Evolutionary conservation across 2,888 invertebrate species (phyloP), one percentile per base, ranked within the genome.

Genomic region (Altica lythri): DNA sequence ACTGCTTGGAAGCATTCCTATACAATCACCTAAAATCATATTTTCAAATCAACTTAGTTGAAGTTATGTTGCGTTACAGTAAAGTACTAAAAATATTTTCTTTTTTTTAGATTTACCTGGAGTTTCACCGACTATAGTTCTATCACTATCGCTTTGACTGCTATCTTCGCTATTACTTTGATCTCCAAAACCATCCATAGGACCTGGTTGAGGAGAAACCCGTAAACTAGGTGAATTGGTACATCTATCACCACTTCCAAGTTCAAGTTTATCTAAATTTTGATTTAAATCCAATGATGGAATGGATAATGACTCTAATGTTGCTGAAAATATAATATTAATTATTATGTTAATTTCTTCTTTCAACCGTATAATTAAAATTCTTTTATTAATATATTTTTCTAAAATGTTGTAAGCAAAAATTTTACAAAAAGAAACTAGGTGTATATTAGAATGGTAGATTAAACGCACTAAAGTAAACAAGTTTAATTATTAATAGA

Each of bases 101-200:
- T 14, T 37, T 12, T 43, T 6, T 34, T 9, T 17, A 14, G 3
- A 42, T 53, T 55, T 78, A 67, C 82, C 81, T 27, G 80, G 82
- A 1, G 78, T 79, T 63, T 83, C 83, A 8, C 83, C 84, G 14
- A 84, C 80, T 50, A 85, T 73, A 1, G 85, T 84, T 63, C 83
- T 62, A 73, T 89, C 89, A 65, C 88, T 87, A 69, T 88, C 88
- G 60, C 88, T 88, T 27, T 88, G 78, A 70, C 88, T 88, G 68
- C 88, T 88, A 67, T 89, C 88, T 70, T 89, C 88, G 64, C 87
- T 87, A 64, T 86, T 86, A 68, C 86, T 86, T 67, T 88, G 87
- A 72, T 86, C 83, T 52, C 75, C 69, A 65, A 72, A 72, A 12
- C 66, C 70, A 56, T 76, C 76, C 6, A 65, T 61, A 2, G 45